Conservation (phyloP, 2,113 vertebrate species). For the Passer montanus region DNA sequence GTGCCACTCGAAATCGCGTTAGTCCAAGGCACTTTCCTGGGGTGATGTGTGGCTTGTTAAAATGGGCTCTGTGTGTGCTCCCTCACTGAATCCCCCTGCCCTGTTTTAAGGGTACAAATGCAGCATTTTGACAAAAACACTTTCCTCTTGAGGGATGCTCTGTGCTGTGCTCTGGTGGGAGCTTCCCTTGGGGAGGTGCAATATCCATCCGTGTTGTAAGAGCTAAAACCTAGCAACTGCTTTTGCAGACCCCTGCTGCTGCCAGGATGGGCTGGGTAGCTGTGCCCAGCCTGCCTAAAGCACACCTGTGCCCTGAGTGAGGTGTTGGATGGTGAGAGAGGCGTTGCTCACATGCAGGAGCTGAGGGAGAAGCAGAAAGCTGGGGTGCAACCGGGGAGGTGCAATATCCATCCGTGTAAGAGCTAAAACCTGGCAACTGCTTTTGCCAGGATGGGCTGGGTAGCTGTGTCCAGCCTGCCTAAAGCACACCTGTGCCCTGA, state of each 20-base stretch:
- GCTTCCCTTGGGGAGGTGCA: rapidly evolving
- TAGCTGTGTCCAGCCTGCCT: background rate
- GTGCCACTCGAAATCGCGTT: background rate
- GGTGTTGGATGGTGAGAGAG: rapidly evolving
- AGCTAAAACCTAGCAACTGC: background rate
- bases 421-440: background rate
- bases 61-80: background rate
- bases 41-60: background rate
- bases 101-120: background rate
- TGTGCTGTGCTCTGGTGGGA: background rate
- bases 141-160: rapidly evolving
- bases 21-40: background rate
- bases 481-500: background rate
- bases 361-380: background rate
- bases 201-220: background rate
- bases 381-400: rapidly evolving
- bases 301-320: background rate
- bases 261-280: background rate
- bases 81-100: background rate
- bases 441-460: background rate
- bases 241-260: background rate
- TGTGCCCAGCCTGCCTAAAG: background rate
- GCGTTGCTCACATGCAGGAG: background rate
- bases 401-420: background rate
- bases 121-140: background rate